These are phyloP conservation scores for Alces alces DNA, from an alignment of 2,113 vertebrate species.

Conservation along the genomic window DNA sequence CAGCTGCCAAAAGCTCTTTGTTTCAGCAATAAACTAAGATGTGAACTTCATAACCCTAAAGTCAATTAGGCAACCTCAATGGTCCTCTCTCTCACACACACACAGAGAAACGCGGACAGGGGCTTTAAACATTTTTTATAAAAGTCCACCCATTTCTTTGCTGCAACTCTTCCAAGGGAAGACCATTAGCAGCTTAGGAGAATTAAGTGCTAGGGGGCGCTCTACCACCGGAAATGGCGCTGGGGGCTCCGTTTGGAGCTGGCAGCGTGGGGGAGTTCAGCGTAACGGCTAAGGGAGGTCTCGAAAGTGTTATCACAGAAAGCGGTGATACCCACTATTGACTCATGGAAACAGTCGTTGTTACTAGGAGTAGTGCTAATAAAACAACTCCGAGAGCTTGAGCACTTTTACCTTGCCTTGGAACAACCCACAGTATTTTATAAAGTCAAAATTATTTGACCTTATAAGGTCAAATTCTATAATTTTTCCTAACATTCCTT, in stretches of 20 bases:
- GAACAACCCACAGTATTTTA: background rate
- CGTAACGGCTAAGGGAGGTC: background rate
- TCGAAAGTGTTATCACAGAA: background rate
- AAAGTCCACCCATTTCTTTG: conserved; percentile 28
- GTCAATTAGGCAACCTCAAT: background rate
- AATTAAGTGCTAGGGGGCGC: conserved; percentile 72
- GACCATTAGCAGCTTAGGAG: conserved; percentile 64
- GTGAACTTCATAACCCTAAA: background rate
- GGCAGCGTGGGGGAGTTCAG: background rate
- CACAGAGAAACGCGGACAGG: conserved; percentile 10
- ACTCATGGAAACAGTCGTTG: background rate
- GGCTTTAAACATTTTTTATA: conserved; percentile 41
- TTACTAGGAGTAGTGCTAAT: background rate
- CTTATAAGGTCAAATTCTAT: background rate
- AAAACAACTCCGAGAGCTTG: background rate
- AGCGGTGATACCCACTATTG: background rate
- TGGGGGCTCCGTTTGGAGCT: background rate
- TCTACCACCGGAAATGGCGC: conserved; percentile 38
- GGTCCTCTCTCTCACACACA: background rate
- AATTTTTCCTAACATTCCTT: background rate
- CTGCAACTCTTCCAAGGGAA: conserved; percentile 55
- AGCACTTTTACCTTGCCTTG: background rate
- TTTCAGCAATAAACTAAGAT: conserved; percentile 5
- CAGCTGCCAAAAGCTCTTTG: conserved; percentile 30
- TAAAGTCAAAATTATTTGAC: background rate